Base-by-base conservation (phyloP, 2,113 vertebrate genomes). In the Oreochromis tanganicae region DNA sequence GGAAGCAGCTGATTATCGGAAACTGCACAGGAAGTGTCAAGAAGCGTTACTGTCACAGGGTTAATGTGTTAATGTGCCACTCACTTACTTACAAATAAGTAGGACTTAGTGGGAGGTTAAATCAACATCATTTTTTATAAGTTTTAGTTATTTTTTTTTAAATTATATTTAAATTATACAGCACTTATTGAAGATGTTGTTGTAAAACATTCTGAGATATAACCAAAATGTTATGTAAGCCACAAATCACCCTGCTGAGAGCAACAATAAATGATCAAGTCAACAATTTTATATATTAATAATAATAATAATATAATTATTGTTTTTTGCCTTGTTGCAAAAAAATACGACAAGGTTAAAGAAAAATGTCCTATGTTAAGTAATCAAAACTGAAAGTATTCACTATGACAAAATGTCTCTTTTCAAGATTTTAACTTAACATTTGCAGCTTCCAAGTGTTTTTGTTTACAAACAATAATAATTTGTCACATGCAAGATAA, bases 91-190 rank as follows among this genome's bases (percentile, higher is more conserved):
- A 43, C 21, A 29, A 27, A 34, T 19, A 75, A 41, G 16, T 29
- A 29, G 24, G 4, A 17, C 46, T 14, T 4, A 66, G 34, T 10
- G 2, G 5, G 1, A 41, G 50, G 16, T 19, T 19, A 55, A 38
- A 38, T 27, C 68, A 48, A 10, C 1, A 29, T 48, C 1, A 3
- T 36, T 73, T 21, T 24, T 10, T 24, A 16, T 11, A 2, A 11
- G 2, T 48, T 29, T 17, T 0, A 17, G 9, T 9, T 7, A 0
- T 6, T 41, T 48, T 4, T 4, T 24, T 41, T 5, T 4, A 19
- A 4, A 71, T 17, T 29, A 7, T 46, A 5, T 41, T 5, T 4
- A 19, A 4, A 71, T 17, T 29, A 7, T 46, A 5, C 4, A 7
- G 2, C 68, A 29, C 4, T 29, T 46, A 27, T 17, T 29, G 5